phyloP scores from a whole-genome alignment of 37 sponge, comb jelly and placozoan genomes.

The Crambe crambe region DNA sequence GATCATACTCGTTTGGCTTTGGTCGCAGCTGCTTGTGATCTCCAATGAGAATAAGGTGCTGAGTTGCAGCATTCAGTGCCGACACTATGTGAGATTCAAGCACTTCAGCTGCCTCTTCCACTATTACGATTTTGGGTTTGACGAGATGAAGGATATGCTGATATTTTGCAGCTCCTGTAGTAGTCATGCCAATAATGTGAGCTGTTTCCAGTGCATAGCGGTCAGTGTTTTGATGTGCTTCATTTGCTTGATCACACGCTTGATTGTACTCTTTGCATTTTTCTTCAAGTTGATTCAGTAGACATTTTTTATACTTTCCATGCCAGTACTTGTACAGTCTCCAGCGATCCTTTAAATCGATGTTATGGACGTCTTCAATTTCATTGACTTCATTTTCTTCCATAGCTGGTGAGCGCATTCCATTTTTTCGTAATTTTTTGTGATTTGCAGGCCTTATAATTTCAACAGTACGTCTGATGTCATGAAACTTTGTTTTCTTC shows the following conservation, averaged over 20 bases:
- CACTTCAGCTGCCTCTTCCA: slow-evolving; percentile 97
- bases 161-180: slow-evolving; percentile 94
- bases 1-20: slow-evolving; percentile 71
- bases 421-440: neutral
- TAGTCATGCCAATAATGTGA: slow-evolving; percentile 89
- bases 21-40: slow-evolving; percentile 97
- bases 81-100: slow-evolving; percentile 90
- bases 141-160: slow-evolving; percentile 67
- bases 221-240: slow-evolving; percentile 1
- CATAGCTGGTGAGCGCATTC: slow-evolving; percentile 26
- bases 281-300: slow-evolving; percentile 14
- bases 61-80: slow-evolving; percentile 65
- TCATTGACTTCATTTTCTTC: slow-evolving; percentile 20
- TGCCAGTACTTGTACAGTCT: slow-evolving; percentile 76
- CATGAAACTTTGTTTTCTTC: neutral
- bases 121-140: slow-evolving; percentile 84
- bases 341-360: slow-evolving; percentile 38
- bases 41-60: slow-evolving; percentile 95
- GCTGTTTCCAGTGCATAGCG: slow-evolving; percentile 44
- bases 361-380: slow-evolving; percentile 26
- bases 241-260: slow-evolving; percentile 5
- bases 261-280: slow-evolving; percentile 26
- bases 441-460: neutral
- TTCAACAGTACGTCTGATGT: neutral
- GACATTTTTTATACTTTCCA: neutral